A percentile compares a stretch with the other conserved stretches of the same genome.
phyloP scores from a whole-genome alignment of 2,113 vertebrate genomes.

The Pangasianodon hypophthalmus region DNA sequence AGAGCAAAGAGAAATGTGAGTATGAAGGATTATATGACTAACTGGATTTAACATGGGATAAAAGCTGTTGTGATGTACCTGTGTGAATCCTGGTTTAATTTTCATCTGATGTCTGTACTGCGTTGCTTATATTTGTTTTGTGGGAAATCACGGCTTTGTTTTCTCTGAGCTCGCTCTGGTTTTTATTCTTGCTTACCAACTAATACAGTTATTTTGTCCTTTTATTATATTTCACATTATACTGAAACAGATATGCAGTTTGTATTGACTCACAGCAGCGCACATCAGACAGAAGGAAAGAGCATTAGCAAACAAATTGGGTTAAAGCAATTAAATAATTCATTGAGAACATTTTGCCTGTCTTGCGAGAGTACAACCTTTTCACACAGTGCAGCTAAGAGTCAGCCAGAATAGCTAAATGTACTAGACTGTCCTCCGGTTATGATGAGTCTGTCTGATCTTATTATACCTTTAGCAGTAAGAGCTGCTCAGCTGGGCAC shows the following conservation, averaged over 20 bases:
- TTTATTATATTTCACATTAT: not conserved
- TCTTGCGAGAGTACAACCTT: constrained; percentile 21
- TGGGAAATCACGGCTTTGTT: not conserved
- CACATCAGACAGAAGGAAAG: constrained; percentile 4
- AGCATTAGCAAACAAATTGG: constrained; percentile 11
- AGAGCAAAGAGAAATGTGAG: constrained; percentile 38
- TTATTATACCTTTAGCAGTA: constrained; percentile 9
- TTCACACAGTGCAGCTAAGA: constrained; percentile 12
- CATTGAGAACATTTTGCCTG: constrained; percentile 18
- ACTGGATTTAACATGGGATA: not conserved
- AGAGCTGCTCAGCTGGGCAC: not conserved
- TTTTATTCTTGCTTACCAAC: not conserved
- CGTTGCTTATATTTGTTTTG: not conserved
- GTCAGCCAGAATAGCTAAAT: constrained; percentile 18
- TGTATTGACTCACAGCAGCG: not conserved
- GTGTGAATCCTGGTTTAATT: not conserved
- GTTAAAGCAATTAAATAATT: constrained; percentile 42
- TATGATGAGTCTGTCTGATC: constrained; percentile 21
- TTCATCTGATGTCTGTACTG: not conserved
- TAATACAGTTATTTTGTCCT: not conserved
- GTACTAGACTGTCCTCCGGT: not conserved
- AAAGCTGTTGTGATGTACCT: not conserved
- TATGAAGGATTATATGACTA: constrained; percentile 22
- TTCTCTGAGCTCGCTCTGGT: not conserved
- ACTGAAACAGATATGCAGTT: not conserved